Percentiles rank a stretch among this genome's conserved stretches.
These are phyloP conservation scores for Eucera pruinosa DNA, from an alignment of 2,888 invertebrate genomes.

Conservation along the genomic window DNA sequence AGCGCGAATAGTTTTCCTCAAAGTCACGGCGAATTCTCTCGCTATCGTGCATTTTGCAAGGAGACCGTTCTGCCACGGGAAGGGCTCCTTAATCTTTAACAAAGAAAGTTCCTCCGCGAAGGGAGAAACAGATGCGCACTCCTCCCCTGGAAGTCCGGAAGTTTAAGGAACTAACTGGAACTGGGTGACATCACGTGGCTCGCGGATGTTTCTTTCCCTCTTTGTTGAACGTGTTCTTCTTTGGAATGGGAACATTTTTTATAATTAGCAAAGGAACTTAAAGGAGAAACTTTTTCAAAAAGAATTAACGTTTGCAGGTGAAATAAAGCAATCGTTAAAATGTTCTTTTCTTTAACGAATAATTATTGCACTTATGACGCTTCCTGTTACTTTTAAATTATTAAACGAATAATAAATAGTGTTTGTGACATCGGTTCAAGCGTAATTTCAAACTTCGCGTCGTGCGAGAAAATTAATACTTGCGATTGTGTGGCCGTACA, in stretches of 20 bases:
- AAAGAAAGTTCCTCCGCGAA: constrained; percentile 27
- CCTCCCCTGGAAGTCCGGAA: not conserved
- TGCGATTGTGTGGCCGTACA: too few relatives aligned
- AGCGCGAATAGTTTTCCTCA: constrained; percentile 47
- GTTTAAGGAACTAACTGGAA: constrained; percentile 10
- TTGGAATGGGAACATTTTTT: not conserved
- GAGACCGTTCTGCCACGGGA: not conserved
- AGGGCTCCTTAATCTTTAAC: constrained; percentile 42
- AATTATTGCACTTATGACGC: too few relatives aligned
- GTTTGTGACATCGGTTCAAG: too few relatives aligned
- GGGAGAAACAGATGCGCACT: constrained; percentile 20
- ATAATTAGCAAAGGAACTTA: not conserved
- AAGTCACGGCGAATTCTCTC: constrained; percentile 44
- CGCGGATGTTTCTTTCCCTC: not conserved
- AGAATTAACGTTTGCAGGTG: not conserved
- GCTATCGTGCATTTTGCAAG: constrained; percentile 38
- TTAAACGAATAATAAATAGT: too few relatives aligned
- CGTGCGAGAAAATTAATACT: not conserved
- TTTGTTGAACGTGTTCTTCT: not conserved
- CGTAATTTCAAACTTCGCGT: not conserved
- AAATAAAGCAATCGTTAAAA: too few relatives aligned
- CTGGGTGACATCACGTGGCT: constrained; percentile 10
- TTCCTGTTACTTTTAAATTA: not conserved
- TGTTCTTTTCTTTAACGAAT: too few relatives aligned
- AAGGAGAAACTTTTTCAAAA: not conserved